phyloP scores from a whole-genome alignment of 2,888 invertebrate species.

The Drosophila formosana region DNA sequence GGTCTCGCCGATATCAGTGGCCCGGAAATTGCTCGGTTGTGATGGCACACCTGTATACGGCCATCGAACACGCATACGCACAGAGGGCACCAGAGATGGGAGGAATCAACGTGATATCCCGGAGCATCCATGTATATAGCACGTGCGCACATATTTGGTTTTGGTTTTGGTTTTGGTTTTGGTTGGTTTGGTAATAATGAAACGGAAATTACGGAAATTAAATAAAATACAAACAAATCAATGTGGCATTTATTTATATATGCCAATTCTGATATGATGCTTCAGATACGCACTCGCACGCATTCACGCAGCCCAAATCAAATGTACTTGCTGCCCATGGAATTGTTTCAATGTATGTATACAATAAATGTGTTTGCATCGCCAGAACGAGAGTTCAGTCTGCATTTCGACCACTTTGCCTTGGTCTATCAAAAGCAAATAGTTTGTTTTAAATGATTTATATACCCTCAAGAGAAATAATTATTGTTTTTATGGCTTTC shows the following conservation, averaged over 20 bases:
- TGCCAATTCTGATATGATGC: conserved; percentile 25
- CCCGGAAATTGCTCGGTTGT: conserved; percentile 96
- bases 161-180: conserved; percentile 56
- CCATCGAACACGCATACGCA: conserved; percentile 2
- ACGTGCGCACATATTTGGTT: conserved; percentile 57
- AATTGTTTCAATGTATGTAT: conserved; percentile 1
- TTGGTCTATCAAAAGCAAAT: conserved; percentile 19
- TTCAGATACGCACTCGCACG: conserved; percentile 21
- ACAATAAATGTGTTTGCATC: conserved; percentile 20
- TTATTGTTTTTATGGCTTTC: not conserved
- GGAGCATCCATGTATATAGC: conserved; percentile 13
- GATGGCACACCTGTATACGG: conserved; percentile 93
- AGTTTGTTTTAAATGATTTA: conserved; percentile 24
- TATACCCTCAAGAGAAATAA: conserved; percentile 5
- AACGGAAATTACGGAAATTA: conserved; percentile 82
- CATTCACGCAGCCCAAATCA: conserved; percentile 9
- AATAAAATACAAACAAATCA: conserved; percentile 81
- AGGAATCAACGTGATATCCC: conserved; percentile 1
- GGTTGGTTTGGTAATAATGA: conserved; percentile 78
- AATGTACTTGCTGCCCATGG: conserved; percentile 5
- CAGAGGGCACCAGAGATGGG: not conserved
- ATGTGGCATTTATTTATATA: conserved; percentile 70
- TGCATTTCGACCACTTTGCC: conserved; percentile 30
- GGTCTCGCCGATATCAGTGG: conserved; percentile 94
- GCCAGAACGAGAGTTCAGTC: conserved; percentile 26